Evolutionary conservation across 37 sponge, comb jelly and placozoan species (phyloP).

Genomic region (Sycon ciliatum): DNA sequence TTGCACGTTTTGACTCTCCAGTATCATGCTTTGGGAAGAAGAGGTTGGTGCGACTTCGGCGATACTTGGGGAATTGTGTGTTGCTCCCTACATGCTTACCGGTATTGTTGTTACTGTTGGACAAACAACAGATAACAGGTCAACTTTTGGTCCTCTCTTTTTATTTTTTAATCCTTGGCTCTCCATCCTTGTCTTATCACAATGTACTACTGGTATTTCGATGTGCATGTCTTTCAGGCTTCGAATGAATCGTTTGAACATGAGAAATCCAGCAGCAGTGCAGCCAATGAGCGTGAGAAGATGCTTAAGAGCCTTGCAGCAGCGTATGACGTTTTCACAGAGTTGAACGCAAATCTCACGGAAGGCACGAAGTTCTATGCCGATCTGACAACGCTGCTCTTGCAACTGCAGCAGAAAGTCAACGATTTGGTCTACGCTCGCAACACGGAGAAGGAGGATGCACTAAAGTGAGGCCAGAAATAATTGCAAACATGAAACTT

Average conservation of each 20-base stretch:
- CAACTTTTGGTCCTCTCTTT: no score
- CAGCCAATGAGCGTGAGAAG: slow-evolving; percentile 49
- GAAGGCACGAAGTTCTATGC: slow-evolving; percentile 95
- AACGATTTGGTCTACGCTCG: slow-evolving; percentile 82
- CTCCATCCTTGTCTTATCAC: no score
- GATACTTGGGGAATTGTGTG: no score
- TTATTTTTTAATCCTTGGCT: no score
- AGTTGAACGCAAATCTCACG: slow-evolving; percentile 56
- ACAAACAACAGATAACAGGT: no score
- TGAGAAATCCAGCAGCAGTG: slow-evolving; percentile 21
- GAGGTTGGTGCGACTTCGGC: no score
- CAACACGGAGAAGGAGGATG: slow-evolving; percentile 88
- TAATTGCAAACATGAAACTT: background rate
- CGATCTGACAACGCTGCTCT: slow-evolving; percentile 75
- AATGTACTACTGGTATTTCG: background rate
- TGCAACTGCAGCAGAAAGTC: slow-evolving; percentile 71
- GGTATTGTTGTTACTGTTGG: no score
- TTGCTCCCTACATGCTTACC: no score
- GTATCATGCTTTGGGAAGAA: no score
- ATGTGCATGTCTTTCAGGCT: background rate
- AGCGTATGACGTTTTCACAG: slow-evolving; percentile 73
- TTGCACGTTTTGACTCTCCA: no score
- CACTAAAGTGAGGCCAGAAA: slow-evolving; percentile 55
- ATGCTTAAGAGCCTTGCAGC: slow-evolving; percentile 63
- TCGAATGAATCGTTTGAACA: background rate